Evolutionary conservation across 2,797 vertebrate species (phyloP).

Genomic region (Rhinatrema bivittatum): DNA sequence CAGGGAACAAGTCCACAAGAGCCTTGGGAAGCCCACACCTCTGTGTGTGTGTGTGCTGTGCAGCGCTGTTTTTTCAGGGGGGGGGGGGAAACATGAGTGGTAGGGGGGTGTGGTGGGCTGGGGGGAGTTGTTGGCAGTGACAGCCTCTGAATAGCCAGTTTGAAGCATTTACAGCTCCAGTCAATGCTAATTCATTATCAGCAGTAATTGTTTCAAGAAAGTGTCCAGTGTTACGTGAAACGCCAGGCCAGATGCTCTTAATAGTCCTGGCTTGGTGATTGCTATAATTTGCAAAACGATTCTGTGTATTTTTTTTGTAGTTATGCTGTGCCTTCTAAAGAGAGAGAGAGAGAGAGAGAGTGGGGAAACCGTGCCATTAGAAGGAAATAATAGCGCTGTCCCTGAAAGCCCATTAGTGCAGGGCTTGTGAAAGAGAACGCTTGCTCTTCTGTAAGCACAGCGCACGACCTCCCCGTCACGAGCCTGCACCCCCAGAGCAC

Average conservation of each 20-base stretch:
- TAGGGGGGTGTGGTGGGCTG: too few relatives aligned
- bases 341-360: constrained; percentile 26
- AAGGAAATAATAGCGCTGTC: constrained; percentile 81
- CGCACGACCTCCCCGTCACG: too few relatives aligned
- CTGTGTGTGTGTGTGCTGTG: too few relatives aligned
- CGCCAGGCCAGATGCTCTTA: constrained; percentile 50
- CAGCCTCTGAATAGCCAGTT: constrained; percentile 40
- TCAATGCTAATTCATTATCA: constrained; percentile 51
- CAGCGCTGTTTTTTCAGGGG: too few relatives aligned
- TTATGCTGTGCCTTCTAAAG: constrained; percentile 45
- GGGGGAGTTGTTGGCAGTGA: constrained; percentile 3
- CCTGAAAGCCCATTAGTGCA: constrained; percentile 80
- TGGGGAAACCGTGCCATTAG: constrained; percentile 60
- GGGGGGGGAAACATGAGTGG: too few relatives aligned
- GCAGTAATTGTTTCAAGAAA: constrained; percentile 54
- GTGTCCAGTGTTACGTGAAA: constrained; percentile 56
- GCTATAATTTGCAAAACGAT: constrained; percentile 53
- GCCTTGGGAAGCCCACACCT: too few relatives aligned
- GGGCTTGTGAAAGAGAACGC: constrained; percentile 64
- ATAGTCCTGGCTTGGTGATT: constrained; percentile 49
- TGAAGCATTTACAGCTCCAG: constrained; percentile 37
- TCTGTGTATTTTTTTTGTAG: constrained; percentile 16
- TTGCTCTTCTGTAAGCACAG: constrained; percentile 10
- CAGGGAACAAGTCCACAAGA: too few relatives aligned
- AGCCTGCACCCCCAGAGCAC: too few relatives aligned